Evolutionary conservation across 2,113 vertebrate species (phyloP).

Genomic region (Rhodinocichla rosea): DNA sequence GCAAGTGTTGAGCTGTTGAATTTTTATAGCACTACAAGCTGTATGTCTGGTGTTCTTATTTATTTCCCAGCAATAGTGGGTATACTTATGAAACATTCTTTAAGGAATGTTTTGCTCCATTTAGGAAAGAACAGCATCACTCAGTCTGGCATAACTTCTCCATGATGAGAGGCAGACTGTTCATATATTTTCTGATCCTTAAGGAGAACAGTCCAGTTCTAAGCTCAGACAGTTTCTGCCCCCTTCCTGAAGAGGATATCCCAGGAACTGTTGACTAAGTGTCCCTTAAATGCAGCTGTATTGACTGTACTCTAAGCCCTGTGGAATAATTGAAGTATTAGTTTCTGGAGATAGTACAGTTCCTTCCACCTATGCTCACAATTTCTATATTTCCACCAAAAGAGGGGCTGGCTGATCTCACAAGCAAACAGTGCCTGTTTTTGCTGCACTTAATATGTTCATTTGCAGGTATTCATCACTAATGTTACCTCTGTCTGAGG

Average conservation of each 20-base stretch:
- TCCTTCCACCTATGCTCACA: background rate
- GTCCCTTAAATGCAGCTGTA: background rate
- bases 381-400: background rate
- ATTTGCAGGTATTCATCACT: background rate
- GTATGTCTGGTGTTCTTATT: background rate
- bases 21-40: background rate
- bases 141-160: background rate
- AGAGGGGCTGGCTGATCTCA: background rate
- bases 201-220: background rate
- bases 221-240: background rate
- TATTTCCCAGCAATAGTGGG: background rate
- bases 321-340: background rate
- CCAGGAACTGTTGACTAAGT: background rate
- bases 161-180: background rate
- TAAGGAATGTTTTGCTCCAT: background rate
- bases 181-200: background rate
- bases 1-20: background rate
- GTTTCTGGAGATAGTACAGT: background rate
- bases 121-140: background rate
- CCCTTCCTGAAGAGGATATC: background rate
- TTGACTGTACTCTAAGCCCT: background rate
- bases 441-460: background rate
- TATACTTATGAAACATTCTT: background rate
- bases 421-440: background rate
- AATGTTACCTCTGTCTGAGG: background rate